A percentile compares a stretch with the other conserved stretches of the same genome.
Conservation (phyloP, 2,113 vertebrate species). For the Lota lota region DNA sequence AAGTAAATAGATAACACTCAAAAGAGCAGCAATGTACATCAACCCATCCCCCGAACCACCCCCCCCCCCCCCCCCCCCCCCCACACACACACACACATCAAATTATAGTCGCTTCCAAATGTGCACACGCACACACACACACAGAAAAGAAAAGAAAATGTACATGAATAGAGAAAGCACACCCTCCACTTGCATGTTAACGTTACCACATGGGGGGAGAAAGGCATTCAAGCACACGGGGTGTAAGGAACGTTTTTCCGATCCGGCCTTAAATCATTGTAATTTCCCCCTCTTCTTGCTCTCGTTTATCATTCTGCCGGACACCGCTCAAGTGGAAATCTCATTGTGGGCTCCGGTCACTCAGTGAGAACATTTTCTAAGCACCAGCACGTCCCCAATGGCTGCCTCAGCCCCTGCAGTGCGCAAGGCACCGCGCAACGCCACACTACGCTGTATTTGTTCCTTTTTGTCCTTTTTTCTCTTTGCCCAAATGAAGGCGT, state of each 20-base stretch:
- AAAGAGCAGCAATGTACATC: conserved; percentile 38
- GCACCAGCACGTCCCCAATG: conserved; percentile 16
- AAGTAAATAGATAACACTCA: conserved; percentile 21
- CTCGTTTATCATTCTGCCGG: conserved; percentile 65
- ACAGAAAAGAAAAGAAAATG: background rate
- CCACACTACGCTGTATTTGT: conserved; percentile 30
- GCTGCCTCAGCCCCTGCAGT: background rate
- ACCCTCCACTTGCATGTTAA: too few relatives aligned
- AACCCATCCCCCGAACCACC: too few relatives aligned
- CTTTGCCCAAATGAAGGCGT: conserved; percentile 26
- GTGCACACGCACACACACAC: conserved; percentile 6
- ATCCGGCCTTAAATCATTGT: conserved; percentile 57
- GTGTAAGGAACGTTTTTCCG: conserved; percentile 22
- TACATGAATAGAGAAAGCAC: conserved; percentile 3
- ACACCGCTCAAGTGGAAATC: conserved; percentile 68
- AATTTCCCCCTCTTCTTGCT: conserved; percentile 37
- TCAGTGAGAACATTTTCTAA: conserved; percentile 51
- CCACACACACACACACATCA: conserved; percentile 7
- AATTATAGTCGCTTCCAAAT: background rate
- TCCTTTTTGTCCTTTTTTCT: background rate
- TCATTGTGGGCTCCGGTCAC: conserved; percentile 67
- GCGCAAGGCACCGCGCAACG: background rate
- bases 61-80: conserved; percentile 6
- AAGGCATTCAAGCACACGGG: conserved; percentile 32
- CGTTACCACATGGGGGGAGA: conserved; percentile 1